phyloP scores from a whole-genome alignment of 2,113 vertebrate species.

The Phodopus roborovskii region DNA sequence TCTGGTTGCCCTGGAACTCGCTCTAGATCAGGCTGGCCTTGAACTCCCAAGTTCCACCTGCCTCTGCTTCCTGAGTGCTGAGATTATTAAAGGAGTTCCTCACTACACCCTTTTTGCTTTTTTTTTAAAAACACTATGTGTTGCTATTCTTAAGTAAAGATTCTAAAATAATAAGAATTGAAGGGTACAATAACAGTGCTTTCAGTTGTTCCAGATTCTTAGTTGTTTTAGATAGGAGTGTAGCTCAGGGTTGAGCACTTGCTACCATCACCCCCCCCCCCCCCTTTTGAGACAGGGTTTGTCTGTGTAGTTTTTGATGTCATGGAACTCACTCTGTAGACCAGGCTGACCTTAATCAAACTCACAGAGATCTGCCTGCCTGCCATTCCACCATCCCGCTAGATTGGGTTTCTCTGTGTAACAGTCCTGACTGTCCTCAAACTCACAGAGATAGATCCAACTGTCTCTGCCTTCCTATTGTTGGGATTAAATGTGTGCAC shows the following conservation, averaged over 20 bases:
- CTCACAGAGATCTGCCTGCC: neutral
- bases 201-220: slow-evolving; percentile 8
- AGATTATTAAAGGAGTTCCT: neutral
- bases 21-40: neutral
- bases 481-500: neutral
- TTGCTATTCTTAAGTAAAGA: neutral
- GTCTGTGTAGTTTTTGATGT: neutral
- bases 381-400: too few relatives aligned
- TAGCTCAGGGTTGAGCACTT: neutral
- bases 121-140: neutral
- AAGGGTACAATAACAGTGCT: neutral
- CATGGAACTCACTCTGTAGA: neutral
- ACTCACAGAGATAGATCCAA: neutral
- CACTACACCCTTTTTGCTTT: neutral
- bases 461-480: neutral
- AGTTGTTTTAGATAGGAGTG: neutral
- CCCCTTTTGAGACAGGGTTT: neutral
- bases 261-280: neutral
- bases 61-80: neutral
- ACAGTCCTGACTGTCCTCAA: too few relatives aligned
- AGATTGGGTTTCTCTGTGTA: too few relatives aligned
- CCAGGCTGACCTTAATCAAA: neutral
- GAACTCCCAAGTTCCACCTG: neutral
- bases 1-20: neutral
- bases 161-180: neutral